Conservation (phyloP, 2,797 vertebrate species). For the Coccyzus lansbergi region DNA sequence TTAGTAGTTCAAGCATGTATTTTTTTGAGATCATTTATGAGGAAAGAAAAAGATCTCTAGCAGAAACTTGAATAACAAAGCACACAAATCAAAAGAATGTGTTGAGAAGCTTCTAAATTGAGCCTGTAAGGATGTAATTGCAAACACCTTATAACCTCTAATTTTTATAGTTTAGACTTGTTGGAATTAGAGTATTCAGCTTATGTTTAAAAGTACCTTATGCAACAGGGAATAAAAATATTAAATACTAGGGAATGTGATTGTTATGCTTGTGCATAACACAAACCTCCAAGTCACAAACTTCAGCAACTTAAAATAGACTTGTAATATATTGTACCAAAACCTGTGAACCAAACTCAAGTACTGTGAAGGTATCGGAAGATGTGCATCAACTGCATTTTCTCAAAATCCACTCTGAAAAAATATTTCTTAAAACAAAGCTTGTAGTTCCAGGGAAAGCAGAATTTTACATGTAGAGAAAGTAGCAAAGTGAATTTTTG, state of each 20-base stretch:
- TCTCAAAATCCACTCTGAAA: background rate
- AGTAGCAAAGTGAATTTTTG: slow-evolving; percentile 57
- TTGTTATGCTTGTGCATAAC: background rate
- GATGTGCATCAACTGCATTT: background rate
- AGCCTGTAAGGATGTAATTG: slow-evolving; percentile 61
- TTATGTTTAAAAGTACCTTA: background rate
- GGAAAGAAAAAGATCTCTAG: slow-evolving; percentile 29
- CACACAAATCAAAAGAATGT: slow-evolving; percentile 63
- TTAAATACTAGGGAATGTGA: background rate
- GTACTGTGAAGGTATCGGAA: background rate
- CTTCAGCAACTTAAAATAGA: background rate
- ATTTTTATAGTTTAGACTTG: slow-evolving; percentile 54
- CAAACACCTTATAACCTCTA: slow-evolving; percentile 51
- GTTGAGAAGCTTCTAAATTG: slow-evolving; percentile 48
- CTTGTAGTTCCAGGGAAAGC: background rate
- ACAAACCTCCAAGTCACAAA: background rate
- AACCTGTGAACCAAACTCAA: background rate
- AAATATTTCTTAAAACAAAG: background rate
- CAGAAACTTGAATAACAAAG: slow-evolving; percentile 43
- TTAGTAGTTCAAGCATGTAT: slow-evolving; percentile 69
- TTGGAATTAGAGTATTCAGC: background rate
- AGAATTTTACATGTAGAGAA: background rate
- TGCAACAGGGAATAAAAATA: background rate
- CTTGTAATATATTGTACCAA: background rate
- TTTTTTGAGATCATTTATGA: slow-evolving; percentile 67